Evolutionary conservation across 1,140 invertebrate species (phyloP).

Genomic region (Drosophila teissieri): DNA sequence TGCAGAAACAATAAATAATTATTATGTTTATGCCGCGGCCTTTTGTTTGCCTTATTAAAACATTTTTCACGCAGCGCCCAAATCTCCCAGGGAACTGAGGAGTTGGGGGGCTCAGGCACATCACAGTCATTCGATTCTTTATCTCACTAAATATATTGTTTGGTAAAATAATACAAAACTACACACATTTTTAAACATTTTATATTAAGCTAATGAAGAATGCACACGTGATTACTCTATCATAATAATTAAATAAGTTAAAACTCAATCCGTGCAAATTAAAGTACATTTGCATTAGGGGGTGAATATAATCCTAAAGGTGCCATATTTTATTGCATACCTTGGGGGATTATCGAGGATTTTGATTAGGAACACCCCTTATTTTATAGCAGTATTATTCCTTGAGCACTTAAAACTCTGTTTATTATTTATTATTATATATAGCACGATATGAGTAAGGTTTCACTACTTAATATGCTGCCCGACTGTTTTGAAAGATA

Average conservation of each 20-base stretch:
- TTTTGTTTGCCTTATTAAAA: slow-evolving; percentile 50
- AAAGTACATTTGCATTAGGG: background rate
- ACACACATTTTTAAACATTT: too few relatives aligned
- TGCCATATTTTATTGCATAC: background rate
- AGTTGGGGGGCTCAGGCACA: background rate
- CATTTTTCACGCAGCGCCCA: slow-evolving; percentile 40
- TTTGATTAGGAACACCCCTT: background rate
- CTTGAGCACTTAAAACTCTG: background rate
- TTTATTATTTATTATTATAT: background rate
- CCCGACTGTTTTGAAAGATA: background rate
- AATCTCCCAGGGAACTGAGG: slow-evolving; percentile 16
- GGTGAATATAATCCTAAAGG: background rate
- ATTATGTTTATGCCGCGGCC: slow-evolving; percentile 51
- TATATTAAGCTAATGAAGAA: too few relatives aligned
- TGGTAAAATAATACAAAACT: too few relatives aligned
- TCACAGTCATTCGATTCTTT: background rate
- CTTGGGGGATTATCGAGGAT: background rate
- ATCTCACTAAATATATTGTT: too few relatives aligned
- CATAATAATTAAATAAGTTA: background rate
- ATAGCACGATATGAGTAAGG: slow-evolving; percentile 1
- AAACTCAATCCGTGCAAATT: background rate
- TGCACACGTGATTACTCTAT: too few relatives aligned
- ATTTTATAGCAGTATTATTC: background rate
- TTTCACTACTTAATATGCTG: slow-evolving; percentile 17
- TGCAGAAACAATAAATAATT: slow-evolving; percentile 54